These are phyloP conservation scores for Chaetodon auriga DNA, from an alignment of 2,113 vertebrate genomes.

Conservation along the genomic window DNA sequence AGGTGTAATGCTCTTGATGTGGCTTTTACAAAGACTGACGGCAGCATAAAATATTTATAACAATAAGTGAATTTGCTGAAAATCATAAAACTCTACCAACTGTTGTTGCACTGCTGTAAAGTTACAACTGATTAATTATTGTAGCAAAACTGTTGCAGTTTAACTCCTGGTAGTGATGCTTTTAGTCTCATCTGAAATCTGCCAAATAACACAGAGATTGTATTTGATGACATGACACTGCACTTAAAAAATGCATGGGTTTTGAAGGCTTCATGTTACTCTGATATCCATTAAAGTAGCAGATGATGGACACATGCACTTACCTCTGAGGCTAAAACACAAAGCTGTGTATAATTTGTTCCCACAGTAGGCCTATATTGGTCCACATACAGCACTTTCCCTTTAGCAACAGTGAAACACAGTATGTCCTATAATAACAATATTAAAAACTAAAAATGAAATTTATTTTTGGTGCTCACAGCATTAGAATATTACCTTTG, in stretches of 20 bases:
- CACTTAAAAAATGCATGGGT: conserved; percentile 13
- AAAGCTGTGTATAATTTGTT: not conserved
- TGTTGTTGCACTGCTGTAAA: conserved; percentile 17
- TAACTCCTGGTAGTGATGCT: not conserved
- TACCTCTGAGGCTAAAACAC: conserved; percentile 1
- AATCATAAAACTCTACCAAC: conserved; percentile 47
- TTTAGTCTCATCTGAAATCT: conserved; percentile 10
- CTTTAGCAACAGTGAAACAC: not conserved
- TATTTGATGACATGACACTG: conserved; percentile 24
- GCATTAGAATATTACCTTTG: not conserved
- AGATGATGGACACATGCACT: conserved; percentile 20
- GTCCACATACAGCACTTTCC: not conserved
- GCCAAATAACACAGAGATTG: not conserved
- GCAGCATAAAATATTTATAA: conserved; percentile 69
- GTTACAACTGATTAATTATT: conserved; percentile 33
- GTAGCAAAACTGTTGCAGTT: conserved; percentile 16
- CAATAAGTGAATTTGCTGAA: conserved; percentile 65
- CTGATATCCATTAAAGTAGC: conserved; percentile 35
- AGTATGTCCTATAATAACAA: not conserved
- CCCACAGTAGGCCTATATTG: not conserved
- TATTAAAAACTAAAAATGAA: not conserved
- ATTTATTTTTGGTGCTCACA: not conserved
- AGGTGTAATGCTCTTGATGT: conserved; percentile 49
- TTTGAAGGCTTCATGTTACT: conserved; percentile 9
- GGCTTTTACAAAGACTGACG: conserved; percentile 66